Base-by-base conservation (phyloP, 2,797 vertebrate genomes). In the Takifugu ocellatus region DNA sequence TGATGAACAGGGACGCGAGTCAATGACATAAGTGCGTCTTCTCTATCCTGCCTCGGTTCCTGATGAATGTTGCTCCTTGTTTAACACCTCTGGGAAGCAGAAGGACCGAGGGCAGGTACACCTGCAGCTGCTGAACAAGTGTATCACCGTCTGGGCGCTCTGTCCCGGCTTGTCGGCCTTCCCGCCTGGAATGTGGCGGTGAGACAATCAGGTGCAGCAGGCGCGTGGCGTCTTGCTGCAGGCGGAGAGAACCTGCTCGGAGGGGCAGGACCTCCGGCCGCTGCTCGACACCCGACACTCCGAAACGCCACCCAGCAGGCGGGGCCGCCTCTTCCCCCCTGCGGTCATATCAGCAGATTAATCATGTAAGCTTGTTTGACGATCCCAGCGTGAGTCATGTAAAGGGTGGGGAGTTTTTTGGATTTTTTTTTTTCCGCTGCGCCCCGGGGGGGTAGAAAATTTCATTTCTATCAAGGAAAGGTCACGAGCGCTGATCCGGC, bases 191-290 rank as follows among this genome's bases (percentile, higher is more conserved):
- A 97, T 97, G 94, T 87, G 91, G 88, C 77, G 91, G 91, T 93
- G 92, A 94, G 94, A 95, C 91, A 94, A 95, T 96, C 95, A 97
- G 94, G 95, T 97, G 95, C 93, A 96, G 83, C 76, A 92, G 94
- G 91, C 95, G 91, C 95, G 94, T 97, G 95, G 93, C 94, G 77
- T 92, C 94, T 92, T 92, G 94, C 93, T 93, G 89, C 88, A 81
- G 86, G 88, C 84, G 79, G 70, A 84, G 81, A 90, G 82, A 89
- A 91, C 89, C 84, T 88, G 87, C 85, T 88, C 84, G 61, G 80
- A 88, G 36, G 36, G 36, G 36, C 29, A 60, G 50, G 70, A 51
- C 68, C 60, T 63, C 58, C 62, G 42, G 44, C 43, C 69, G 46
- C 14, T 8, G 9, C 51, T 65, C 54, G 50, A 71, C 78, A 56